Evolutionary conservation across 2,113 vertebrate species (phyloP).

Genomic region (Rutilus rutilus): DNA sequence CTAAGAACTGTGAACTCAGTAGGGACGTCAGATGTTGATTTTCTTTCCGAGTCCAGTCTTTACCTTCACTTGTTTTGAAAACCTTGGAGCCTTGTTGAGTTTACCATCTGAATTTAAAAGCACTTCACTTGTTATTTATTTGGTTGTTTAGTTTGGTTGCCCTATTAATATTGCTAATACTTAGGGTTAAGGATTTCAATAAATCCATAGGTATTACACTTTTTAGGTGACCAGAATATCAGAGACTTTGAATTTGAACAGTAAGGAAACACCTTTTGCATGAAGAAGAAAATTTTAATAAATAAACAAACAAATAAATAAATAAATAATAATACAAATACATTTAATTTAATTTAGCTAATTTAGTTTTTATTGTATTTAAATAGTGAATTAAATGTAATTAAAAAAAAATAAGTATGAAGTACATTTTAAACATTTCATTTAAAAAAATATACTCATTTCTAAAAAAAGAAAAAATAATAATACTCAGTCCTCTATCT

Average conservation of each 20-base stretch:
- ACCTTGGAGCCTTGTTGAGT: slow-evolving; percentile 2
- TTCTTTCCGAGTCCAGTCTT: slow-evolving; percentile 1
- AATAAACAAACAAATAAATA: no score
- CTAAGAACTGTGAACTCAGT: slow-evolving; percentile 7
- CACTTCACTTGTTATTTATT: background rate
- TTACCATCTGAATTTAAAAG: slow-evolving; percentile 23
- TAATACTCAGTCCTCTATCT: background rate
- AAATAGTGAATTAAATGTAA: no score
- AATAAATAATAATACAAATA: no score
- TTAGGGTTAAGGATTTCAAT: background rate
- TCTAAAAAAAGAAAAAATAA: background rate
- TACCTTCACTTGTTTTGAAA: background rate
- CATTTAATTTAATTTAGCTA: no score
- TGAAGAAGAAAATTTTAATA: no score
- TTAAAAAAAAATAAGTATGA: no score
- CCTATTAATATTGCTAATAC: background rate
- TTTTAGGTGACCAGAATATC: no score
- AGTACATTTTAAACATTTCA: no score
- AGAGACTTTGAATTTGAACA: no score
- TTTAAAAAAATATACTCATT: no score
- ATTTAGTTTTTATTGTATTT: no score
- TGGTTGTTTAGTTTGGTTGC: background rate
- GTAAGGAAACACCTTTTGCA: no score
- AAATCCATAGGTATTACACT: background rate
- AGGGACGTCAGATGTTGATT: slow-evolving; percentile 1